Evolutionary conservation across 2,113 vertebrate genomes (phyloP).

Genomic region (Rhabdomys dilectus): DNA sequence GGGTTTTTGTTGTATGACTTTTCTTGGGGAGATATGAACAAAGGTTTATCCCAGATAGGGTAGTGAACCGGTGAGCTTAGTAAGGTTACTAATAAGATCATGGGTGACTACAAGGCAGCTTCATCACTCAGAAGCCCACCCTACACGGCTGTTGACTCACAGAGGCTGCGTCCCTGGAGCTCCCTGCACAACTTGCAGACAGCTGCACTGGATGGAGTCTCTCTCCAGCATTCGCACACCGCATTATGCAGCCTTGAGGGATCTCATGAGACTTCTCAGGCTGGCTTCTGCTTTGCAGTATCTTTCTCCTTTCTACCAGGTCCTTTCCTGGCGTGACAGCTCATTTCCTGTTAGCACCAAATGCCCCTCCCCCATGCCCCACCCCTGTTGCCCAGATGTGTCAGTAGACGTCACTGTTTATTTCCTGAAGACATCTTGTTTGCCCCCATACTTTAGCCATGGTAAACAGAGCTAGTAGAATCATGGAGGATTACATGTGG

Average conservation of each 20-base stretch:
- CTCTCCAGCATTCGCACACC: not conserved
- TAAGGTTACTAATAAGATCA: not conserved
- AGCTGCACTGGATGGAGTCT: not conserved
- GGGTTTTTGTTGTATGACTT: not conserved
- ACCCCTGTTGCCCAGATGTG: not conserved
- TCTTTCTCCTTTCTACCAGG: not conserved
- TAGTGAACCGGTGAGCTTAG: not conserved
- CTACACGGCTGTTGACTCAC: too few relatives aligned
- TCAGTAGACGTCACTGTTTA: not conserved
- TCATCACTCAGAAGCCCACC: not conserved
- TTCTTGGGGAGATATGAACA: not conserved
- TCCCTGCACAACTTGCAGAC: not conserved
- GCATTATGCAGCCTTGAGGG: not conserved
- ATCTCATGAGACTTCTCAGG: not conserved
- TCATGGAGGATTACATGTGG: not conserved
- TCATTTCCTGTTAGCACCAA: not conserved
- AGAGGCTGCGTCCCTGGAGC: too few relatives aligned
- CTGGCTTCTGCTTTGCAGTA: too few relatives aligned
- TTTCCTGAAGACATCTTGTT: not conserved
- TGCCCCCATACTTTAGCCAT: not conserved
- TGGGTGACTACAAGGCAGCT: not conserved
- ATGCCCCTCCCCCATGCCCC: not conserved
- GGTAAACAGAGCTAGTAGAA: not conserved
- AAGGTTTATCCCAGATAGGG: not conserved
- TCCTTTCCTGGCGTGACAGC: not conserved